phyloP scores from a whole-genome alignment of 2,797 vertebrate species.

The Paguma larvata region DNA sequence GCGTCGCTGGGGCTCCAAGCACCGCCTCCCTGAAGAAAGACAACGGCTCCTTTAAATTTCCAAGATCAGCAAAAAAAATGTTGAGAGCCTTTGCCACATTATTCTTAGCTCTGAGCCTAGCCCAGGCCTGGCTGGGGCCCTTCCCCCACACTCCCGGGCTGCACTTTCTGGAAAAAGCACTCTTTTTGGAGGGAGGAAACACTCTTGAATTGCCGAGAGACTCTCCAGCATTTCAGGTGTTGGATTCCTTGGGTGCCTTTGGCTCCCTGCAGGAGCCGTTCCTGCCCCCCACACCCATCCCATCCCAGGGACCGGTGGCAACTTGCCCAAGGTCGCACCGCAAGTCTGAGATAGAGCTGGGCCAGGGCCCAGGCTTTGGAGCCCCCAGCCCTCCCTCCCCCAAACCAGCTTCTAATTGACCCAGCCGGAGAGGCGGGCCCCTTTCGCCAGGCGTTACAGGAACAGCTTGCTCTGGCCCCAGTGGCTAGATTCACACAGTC shows the following conservation, averaged over 20 bases:
- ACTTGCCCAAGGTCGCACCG: constrained; percentile 17
- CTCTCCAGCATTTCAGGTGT: background rate
- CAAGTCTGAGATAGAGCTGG: background rate
- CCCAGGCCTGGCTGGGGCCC: constrained; percentile 37
- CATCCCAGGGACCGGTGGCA: background rate
- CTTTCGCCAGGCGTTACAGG: background rate
- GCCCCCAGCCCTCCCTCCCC: background rate
- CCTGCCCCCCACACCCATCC: background rate
- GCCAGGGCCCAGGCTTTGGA: background rate
- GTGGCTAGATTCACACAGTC: background rate
- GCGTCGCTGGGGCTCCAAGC: background rate
- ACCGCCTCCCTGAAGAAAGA: background rate
- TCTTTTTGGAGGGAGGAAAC: background rate
- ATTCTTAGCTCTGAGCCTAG: constrained; percentile 78
- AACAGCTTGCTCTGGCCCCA: background rate
- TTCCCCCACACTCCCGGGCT: constrained; percentile 67
- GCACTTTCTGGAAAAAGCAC: constrained; percentile 62
- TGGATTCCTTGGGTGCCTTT: background rate
- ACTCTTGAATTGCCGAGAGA: constrained; percentile 11
- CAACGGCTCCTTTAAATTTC: constrained; percentile 82
- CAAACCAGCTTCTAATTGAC: background rate
- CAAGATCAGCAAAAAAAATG: constrained; percentile 71
- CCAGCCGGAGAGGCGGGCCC: background rate
- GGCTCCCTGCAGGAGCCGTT: too few relatives aligned
- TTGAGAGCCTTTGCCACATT: constrained; percentile 74